Evolutionary conservation across 2,888 invertebrate species (phyloP).

Genomic region (Labia minor): DNA sequence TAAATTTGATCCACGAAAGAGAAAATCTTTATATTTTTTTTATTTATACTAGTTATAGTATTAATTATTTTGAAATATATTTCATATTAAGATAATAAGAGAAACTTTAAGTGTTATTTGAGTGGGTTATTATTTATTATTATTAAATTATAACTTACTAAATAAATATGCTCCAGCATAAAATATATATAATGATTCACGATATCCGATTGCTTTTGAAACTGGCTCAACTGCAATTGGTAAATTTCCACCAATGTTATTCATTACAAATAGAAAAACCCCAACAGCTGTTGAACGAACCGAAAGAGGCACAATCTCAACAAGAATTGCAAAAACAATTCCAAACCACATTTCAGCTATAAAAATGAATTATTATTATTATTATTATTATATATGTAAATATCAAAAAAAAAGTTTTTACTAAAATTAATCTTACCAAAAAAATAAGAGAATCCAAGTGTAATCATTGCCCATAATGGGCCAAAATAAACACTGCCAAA

Average conservation of each 20-base stretch:
- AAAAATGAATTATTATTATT: constrained; percentile 29
- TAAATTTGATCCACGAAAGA: no score
- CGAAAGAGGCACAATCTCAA: constrained; percentile 73
- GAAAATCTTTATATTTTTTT: no score
- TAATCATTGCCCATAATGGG: constrained; percentile 77
- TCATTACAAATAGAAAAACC: constrained; percentile 82
- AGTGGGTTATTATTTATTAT: background rate
- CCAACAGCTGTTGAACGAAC: constrained; percentile 77
- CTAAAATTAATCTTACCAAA: constrained; percentile 51
- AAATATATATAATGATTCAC: constrained; percentile 74
- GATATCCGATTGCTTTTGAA: constrained; percentile 66
- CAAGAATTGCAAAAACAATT: constrained; percentile 78
- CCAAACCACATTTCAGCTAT: constrained; percentile 92
- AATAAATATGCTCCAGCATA: constrained; percentile 79
- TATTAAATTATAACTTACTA: constrained; percentile 64
- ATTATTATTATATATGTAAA: constrained; percentile 16
- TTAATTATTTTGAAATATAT: no score
- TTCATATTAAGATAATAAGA: no score
- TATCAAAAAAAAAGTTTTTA: constrained; percentile 16
- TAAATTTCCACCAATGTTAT: constrained; percentile 81
- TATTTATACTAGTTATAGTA: no score
- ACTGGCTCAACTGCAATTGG: constrained; percentile 81
- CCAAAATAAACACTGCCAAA: constrained; percentile 75
- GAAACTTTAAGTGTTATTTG: no score
- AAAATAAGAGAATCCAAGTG: constrained; percentile 77